These are phyloP conservation scores for Chirona hameri DNA, from an alignment of 2,888 invertebrate species.

Conservation along the genomic window DNA sequence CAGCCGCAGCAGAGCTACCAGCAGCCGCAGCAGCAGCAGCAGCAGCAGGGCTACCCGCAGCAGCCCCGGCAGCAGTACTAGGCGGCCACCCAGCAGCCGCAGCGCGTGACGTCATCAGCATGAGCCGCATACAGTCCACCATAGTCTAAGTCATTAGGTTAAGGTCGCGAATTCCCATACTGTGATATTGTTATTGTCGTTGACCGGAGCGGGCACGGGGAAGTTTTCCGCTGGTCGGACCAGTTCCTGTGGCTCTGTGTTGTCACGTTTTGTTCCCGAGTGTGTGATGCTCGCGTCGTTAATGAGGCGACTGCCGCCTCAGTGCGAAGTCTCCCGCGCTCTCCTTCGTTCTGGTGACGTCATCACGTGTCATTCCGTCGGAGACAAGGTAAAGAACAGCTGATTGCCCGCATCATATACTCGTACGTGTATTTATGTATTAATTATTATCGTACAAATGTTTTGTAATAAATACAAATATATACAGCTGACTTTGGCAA, in stretches of 20 bases:
- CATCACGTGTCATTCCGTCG: not conserved
- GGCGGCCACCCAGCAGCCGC: not conserved
- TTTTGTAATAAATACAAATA: constrained; percentile 10
- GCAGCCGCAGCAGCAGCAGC: not conserved
- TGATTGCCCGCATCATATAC: not conserved
- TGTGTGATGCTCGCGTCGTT: not conserved
- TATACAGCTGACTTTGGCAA: not conserved
- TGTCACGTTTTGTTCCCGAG: not conserved
- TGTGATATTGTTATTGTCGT: constrained; percentile 1
- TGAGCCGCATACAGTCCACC: not conserved
- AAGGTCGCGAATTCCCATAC: constrained; percentile 26
- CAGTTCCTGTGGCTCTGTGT: not conserved
- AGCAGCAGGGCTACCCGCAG: not conserved
- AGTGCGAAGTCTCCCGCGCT: not conserved
- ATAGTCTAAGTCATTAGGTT: constrained; percentile 25
- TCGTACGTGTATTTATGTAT: constrained; percentile 22
- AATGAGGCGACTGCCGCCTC: not conserved
- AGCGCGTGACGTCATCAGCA: not conserved
- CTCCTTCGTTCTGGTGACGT: not conserved
- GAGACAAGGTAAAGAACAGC: not conserved
- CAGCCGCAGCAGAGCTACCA: not conserved
- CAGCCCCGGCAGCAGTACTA: not conserved
- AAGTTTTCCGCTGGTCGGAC: not conserved
- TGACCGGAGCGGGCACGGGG: not conserved
- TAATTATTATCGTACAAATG: constrained; percentile 22